Percentiles rank a stretch among this genome's conserved stretches.
Evolutionary conservation across 92 coral and sea anemone genomes (phyloP).

Genomic region (Porites cylindrica): DNA sequence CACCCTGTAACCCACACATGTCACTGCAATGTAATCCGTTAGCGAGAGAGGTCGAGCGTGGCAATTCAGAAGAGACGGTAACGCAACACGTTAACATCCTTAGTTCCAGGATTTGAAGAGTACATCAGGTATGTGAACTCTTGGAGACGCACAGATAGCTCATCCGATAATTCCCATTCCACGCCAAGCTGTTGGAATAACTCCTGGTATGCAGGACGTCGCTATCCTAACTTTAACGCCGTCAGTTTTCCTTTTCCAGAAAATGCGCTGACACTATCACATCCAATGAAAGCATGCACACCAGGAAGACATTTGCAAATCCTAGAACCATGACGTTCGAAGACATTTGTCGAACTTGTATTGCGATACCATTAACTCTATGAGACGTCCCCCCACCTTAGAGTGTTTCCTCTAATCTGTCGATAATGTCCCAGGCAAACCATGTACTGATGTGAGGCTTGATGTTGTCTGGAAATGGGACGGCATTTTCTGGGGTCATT

Average conservation of each 20-base stretch:
- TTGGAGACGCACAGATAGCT: background rate
- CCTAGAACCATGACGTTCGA: constrained; percentile 30
- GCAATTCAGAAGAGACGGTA: constrained; percentile 9
- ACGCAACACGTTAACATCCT: constrained; percentile 11
- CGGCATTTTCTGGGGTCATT: constrained; percentile 20
- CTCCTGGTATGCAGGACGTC: background rate
- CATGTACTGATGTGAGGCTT: constrained; percentile 53
- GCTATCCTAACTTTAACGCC: constrained; percentile 32
- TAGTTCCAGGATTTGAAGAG: constrained; percentile 10
- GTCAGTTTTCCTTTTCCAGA: constrained; percentile 39
- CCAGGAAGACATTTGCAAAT: constrained; percentile 44
- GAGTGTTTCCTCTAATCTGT: constrained; percentile 62
- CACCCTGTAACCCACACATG: background rate
- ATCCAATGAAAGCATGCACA: constrained; percentile 47
- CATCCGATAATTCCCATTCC: constrained; percentile 31
- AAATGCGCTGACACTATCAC: constrained; percentile 37
- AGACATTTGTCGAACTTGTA: constrained; percentile 56
- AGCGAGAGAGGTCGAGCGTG: constrained; percentile 10
- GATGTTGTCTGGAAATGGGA: constrained; percentile 56
- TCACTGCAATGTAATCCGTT: background rate
- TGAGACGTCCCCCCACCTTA: constrained; percentile 73
- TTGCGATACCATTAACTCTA: constrained; percentile 60
- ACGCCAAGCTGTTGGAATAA: constrained; percentile 17
- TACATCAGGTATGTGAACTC: constrained; percentile 17
- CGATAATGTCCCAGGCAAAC: constrained; percentile 77